Evolutionary conservation across 1,140 invertebrate genomes (phyloP).

Genomic region (Drosophila albomicans): DNA sequence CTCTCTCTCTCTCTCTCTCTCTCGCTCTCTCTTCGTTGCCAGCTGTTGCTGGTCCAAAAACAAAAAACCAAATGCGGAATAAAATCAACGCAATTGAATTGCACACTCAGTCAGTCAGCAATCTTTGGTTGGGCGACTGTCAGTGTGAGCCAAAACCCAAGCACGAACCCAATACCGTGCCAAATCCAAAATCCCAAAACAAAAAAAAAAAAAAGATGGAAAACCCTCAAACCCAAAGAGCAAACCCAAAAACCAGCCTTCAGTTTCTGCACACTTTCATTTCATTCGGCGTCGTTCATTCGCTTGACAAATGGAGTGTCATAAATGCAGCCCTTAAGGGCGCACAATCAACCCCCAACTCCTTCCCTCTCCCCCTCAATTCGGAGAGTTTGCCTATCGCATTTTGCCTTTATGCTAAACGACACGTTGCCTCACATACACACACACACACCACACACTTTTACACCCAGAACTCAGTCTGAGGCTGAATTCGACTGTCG

Average conservation of each 20-base stretch:
- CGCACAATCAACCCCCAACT: conserved; percentile 23
- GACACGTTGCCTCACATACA: conserved; percentile 64
- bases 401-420: conserved; percentile 75
- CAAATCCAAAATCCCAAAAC: conserved; percentile 44
- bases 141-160: conserved; percentile 35
- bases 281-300: conserved; percentile 71
- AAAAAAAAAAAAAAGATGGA: conserved; percentile 32
- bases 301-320: conserved; percentile 83
- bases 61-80: conserved; percentile 12
- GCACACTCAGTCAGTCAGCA: conserved; percentile 51
- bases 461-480: conserved; percentile 30
- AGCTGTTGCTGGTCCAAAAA: conserved; percentile 52
- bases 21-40: conserved; percentile 7
- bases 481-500: conserved; percentile 54
- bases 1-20: not conserved
- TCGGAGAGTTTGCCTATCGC: conserved; percentile 36
- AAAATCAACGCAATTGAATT: conserved; percentile 80
- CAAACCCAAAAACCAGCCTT: conserved; percentile 48
- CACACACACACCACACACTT: conserved; percentile 4
- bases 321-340: conserved; percentile 83
- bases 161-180: conserved; percentile 50
- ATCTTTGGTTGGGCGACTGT: not conserved
- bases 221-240: conserved; percentile 42
- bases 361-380: conserved; percentile 11
- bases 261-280: conserved; percentile 70